phyloP scores from a whole-genome alignment of 2,888 invertebrate genomes.

The Drosophila cyrtoloma region DNA sequence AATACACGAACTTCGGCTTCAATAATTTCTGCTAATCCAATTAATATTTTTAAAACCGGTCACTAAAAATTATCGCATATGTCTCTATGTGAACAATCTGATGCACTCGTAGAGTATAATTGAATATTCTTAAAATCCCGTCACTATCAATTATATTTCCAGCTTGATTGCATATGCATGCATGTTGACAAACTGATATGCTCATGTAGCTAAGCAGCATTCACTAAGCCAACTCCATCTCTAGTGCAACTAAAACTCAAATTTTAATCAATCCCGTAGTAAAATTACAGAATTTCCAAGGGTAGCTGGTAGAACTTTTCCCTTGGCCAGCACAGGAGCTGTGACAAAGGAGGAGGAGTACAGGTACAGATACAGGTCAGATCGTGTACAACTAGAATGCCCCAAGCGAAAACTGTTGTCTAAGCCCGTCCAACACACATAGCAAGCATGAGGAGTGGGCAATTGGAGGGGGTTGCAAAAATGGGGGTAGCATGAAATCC shows the following conservation, averaged over 20 bases:
- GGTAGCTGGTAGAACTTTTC: conserved; percentile 8
- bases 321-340: not conserved
- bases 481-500: not conserved
- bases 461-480: not conserved
- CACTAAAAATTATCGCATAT: not conserved
- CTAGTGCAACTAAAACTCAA: conserved; percentile 2
- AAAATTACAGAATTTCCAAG: conserved; percentile 19
- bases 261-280: conserved; percentile 28
- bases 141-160: not conserved
- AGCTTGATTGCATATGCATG: not conserved
- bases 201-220: too few species aligned
- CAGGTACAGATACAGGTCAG: conserved; percentile 14
- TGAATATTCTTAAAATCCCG: not conserved
- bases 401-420: conserved; percentile 20
- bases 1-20: not conserved
- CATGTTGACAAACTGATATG: not conserved
- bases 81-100: not conserved
- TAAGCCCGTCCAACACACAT: conserved; percentile 22
- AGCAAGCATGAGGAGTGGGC: not conserved
- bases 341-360: not conserved
- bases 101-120: not conserved
- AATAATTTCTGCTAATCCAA: not conserved
- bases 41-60: too few species aligned
- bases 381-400: conserved; percentile 39
- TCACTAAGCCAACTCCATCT: not conserved